Conservation (phyloP, 2,113 vertebrate species). For the Neoarius graeffei region DNA sequence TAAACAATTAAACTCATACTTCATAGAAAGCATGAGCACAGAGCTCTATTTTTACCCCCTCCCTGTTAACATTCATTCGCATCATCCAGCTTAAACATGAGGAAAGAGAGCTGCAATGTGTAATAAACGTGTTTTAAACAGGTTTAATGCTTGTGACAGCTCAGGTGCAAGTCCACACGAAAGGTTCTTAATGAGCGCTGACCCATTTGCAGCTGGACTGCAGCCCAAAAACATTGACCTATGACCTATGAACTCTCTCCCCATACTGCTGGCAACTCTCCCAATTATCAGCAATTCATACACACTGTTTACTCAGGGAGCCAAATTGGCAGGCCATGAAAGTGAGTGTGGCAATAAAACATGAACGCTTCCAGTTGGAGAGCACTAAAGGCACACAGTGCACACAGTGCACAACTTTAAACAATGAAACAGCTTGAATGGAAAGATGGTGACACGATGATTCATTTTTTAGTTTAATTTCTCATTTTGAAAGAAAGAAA, state of each 20-base stretch:
- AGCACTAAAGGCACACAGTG: slow-evolving; percentile 48
- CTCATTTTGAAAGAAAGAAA: background rate
- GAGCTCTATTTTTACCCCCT: background rate
- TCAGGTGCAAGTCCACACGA: slow-evolving; percentile 33
- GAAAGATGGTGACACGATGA: background rate
- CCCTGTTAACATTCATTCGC: background rate
- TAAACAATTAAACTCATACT: background rate
- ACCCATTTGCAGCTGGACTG: slow-evolving; percentile 80
- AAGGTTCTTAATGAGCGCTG: slow-evolving; percentile 63
- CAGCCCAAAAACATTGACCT: slow-evolving; percentile 68
- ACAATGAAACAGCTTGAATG: background rate
- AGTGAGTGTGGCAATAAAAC: slow-evolving; percentile 72
- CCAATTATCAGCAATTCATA: slow-evolving; percentile 87
- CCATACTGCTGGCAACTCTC: slow-evolving; percentile 68
- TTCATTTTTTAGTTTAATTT: background rate
- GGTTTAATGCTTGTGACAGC: slow-evolving; percentile 32
- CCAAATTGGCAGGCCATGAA: slow-evolving; percentile 76
- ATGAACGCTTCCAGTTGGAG: slow-evolving; percentile 79
- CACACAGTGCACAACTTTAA: too few relatives aligned
- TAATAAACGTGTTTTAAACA: slow-evolving; percentile 48
- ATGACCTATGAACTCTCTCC: slow-evolving; percentile 62
- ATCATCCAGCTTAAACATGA: background rate
- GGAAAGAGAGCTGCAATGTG: background rate
- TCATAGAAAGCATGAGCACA: background rate
- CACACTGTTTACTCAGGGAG: slow-evolving; percentile 82